Base-by-base conservation (phyloP, 1,140 invertebrate genomes). In the Dryas iulia region DNA sequence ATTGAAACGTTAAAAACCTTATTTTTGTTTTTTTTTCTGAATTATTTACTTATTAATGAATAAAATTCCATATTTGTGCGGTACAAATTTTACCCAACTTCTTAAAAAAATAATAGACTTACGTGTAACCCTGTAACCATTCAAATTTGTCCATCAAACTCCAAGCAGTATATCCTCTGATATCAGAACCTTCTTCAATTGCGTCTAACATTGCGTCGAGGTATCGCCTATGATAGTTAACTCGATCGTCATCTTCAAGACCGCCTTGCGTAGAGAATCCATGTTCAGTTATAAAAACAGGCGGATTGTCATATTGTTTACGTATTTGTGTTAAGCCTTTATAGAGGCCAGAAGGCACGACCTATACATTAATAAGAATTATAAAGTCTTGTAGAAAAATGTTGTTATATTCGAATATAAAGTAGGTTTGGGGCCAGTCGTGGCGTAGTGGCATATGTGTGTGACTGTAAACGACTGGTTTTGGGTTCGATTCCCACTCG, bases 121-220 rank as follows among this genome's bases (percentile, higher is more conserved):
- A 78, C 76, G 69, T 59, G 31, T 76, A 78, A 64, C 92, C 93
- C 14, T 76, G 74, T 18, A 84, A 73, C 94, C 94, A 95, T 84
- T 95, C 94, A 74, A 95, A 94, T 72, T 95, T 95, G 73, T 95
- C 95, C 87, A 95, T 90, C 1, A 95, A 76, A 39, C 93, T 93
- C 95, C 95, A 95, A 1, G 91, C 91, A 23, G 93, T 93, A 72
- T 95, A 96, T 0, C 87, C 93, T 52, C 60, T 72, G 0, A 93
- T 67, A 64, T 92, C 82, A 26, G 79, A 86, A 12, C 81, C 85
- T 11, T 91, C 84, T 0, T 85, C 81, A 4, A 91, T 83, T 0
- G 89, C 87, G 28, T 90, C 82, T 14, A 86, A 63, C 66, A 91
- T 63, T 2, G 77, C 81, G 35, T 59, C 35, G 1, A 90, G 53